phyloP scores from a whole-genome alignment of 2,797 vertebrate species.

The Mormyrus hasselquistii region DNA sequence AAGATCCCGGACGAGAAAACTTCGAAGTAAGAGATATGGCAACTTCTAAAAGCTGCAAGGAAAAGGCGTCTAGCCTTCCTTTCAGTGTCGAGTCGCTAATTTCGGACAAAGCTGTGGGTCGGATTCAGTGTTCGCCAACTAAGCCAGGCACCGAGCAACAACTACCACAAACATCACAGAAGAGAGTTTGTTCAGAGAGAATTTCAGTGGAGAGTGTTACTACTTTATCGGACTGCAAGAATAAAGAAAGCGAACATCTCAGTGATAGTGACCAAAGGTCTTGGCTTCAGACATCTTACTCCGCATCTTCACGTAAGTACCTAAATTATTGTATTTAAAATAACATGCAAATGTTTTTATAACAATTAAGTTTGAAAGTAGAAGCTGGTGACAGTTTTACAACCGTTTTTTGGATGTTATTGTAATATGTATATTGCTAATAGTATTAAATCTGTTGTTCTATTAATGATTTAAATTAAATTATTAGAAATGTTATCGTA shows the following conservation, averaged over 20 bases:
- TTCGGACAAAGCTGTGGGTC: constrained; percentile 52
- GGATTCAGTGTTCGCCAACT: constrained; percentile 40
- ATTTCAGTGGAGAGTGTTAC: constrained; percentile 34
- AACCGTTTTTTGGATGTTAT: neutral
- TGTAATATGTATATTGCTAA: neutral
- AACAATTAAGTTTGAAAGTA: neutral
- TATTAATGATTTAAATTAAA: neutral
- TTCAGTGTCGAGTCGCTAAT: constrained; percentile 79
- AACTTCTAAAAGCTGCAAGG: constrained; percentile 53
- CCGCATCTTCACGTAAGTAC: constrained; percentile 68
- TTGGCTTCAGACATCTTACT: constrained; percentile 57
- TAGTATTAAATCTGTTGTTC: neutral
- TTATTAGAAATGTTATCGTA: neutral
- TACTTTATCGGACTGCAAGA: constrained; percentile 42
- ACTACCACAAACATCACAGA: constrained; percentile 50
- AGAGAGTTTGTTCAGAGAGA: constrained; percentile 44
- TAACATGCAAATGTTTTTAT: neutral
- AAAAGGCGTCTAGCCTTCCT: constrained; percentile 55
- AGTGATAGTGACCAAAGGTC: constrained; percentile 50
- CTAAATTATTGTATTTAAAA: neutral
- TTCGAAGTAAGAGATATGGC: constrained; percentile 44
- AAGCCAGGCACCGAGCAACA: constrained; percentile 40
- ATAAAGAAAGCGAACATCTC: constrained; percentile 51
- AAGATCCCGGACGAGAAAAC: constrained; percentile 46
- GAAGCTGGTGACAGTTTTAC: neutral